Conservation (phyloP, 2,888 invertebrate genomes). For the Ophion costatus region DNA sequence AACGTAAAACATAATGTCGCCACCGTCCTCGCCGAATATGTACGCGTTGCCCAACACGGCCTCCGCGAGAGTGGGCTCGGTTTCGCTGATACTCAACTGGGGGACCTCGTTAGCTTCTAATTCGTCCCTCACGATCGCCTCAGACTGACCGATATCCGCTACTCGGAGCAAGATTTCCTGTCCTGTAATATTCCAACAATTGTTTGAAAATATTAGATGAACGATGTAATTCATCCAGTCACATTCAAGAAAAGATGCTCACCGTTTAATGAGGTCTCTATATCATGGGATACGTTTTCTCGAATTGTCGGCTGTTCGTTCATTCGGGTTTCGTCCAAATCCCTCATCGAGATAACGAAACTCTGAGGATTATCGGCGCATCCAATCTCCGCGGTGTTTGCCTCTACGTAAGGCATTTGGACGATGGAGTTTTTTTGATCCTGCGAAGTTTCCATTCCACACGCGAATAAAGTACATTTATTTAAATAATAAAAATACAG, state of each 20-base stretch:
- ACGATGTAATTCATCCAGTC: background rate
- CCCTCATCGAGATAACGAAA: constrained; percentile 25
- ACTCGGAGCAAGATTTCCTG: constrained; percentile 63
- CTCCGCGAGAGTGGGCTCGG: constrained; percentile 67
- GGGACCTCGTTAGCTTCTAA: constrained; percentile 66
- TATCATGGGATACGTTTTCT: constrained; percentile 26
- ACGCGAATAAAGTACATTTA: background rate
- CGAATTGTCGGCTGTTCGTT: constrained; percentile 17
- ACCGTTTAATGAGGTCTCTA: constrained; percentile 54
- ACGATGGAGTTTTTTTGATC: constrained; percentile 16
- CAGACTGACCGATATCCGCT: constrained; percentile 54
- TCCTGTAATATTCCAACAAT: constrained; percentile 18
- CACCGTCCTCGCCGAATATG: constrained; percentile 70
- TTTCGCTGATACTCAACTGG: constrained; percentile 70
- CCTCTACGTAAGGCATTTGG: constrained; percentile 34
- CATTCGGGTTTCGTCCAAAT: constrained; percentile 39
- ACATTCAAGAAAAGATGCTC: constrained; percentile 4
- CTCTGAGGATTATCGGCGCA: constrained; percentile 37
- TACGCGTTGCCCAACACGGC: constrained; percentile 70
- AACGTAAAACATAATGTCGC: constrained; percentile 71
- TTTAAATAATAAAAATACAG: too few species aligned
- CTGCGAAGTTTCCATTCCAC: background rate
- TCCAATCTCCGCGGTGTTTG: constrained; percentile 34
- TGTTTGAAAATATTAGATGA: background rate
- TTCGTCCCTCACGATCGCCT: constrained; percentile 30